Evolutionary conservation across 1,140 invertebrate species (phyloP).

Genomic region (Drosophila elegans): DNA sequence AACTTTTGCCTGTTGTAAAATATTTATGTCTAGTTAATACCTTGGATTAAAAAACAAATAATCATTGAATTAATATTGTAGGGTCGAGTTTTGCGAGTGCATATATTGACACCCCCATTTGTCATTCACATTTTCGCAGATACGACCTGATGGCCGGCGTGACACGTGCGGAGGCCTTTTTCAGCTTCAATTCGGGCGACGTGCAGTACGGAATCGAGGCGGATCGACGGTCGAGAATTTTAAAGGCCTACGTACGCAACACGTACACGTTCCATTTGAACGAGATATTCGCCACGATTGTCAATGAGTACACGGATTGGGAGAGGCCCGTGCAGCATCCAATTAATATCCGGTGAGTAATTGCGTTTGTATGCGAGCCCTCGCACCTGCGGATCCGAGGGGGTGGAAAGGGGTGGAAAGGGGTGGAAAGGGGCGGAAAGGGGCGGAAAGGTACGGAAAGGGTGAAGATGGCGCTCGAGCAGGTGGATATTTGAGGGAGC

Average conservation of each 20-base stretch:
- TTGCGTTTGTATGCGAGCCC: slow-evolving; percentile 69
- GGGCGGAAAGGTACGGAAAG: neutral
- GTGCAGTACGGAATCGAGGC: slow-evolving; percentile 96
- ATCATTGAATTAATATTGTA: too few species aligned
- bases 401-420: too few species aligned
- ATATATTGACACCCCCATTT: slow-evolving; percentile 8
- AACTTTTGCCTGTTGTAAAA: too few species aligned
- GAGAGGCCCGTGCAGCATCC: slow-evolving; percentile 96
- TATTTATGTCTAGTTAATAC: too few species aligned
- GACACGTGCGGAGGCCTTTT: slow-evolving; percentile 93
- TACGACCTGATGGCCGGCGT: slow-evolving; percentile 98
- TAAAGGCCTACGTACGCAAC: slow-evolving; percentile 96
- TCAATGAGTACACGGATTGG: slow-evolving; percentile 99
- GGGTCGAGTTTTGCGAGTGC: neutral
- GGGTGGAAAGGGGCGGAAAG: slow-evolving; percentile 1
- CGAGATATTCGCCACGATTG: slow-evolving; percentile 93
- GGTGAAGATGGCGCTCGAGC: neutral
- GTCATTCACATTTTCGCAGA: slow-evolving; percentile 83
- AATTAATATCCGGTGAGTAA: slow-evolving; percentile 91
- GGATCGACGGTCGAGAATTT: slow-evolving; percentile 93
- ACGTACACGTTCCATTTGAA: slow-evolving; percentile 94
- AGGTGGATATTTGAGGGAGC: neutral
- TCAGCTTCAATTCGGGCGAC: slow-evolving; percentile 95
- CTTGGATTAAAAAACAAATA: too few species aligned
- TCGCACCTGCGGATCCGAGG: slow-evolving; percentile 14